Evolutionary conservation across 2,113 vertebrate genomes (phyloP), one percentile per base, ranked within the genome.

Genomic region (Boulengerochromis microlepis): DNA sequence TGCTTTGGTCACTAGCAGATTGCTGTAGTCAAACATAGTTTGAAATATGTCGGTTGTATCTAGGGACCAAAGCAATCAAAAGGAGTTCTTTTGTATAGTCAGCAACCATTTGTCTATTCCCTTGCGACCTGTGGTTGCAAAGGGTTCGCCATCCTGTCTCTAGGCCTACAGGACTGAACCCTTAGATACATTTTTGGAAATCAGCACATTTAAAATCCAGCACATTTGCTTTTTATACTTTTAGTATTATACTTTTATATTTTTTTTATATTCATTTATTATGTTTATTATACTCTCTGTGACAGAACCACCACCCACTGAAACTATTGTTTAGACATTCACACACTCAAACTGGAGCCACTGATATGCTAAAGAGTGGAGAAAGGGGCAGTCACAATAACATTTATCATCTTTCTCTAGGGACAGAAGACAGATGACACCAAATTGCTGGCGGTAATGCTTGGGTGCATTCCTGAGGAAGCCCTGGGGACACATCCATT

Each of bases 391-490:
- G 81, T 83, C 26, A 80, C 86, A 83, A 84, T 69, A 45, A 69
- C 26, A 81, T 91, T 90, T 90, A 88, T 91, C 89, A 92, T 90
- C 64, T 83, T 85, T 91, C 92, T 92, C 91, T 18, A 7, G 91
- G 91, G 93, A 92, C 71, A 50, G 53, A 66, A 90, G 93, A 92
- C 90, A 87, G 94, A 95, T 84, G 92, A 92, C 85, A 93, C 83
- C 31, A 81, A 84, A 80, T 71, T 74, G 66, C 87, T 83, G 81
- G 87, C 35, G 2, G 81, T 91, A 87, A 92, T 89, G 86, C 88
- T 53, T 47, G 76, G 54, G 57, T 83, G 80, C 90, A 93, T 95
- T 94, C 93, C 87, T 94, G 45, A 90, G 52, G 22, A n/a, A 84
- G 35, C 93, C 85, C 89, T 26, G 18, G 87, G 93, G 95, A 93